Evolutionary conservation across 2,797 vertebrate species (phyloP).

Genomic region (Silurus aristotelis): DNA sequence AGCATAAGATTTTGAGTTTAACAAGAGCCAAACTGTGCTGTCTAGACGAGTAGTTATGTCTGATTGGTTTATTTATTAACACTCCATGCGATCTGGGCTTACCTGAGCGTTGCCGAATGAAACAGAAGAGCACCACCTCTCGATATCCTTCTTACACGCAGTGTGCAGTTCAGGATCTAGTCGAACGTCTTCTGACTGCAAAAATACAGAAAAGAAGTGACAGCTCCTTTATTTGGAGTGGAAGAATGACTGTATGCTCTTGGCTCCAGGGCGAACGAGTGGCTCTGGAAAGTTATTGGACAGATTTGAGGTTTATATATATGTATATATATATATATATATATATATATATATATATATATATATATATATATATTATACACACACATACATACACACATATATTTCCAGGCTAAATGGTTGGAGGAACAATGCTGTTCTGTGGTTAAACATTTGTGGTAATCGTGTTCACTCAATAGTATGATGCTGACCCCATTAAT

Average conservation of each 20-base stretch:
- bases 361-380: too few relatives aligned
- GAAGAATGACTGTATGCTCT: background rate
- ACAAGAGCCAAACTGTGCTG: too few relatives aligned
- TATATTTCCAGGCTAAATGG: background rate
- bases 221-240: background rate
- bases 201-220: background rate
- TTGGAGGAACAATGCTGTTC: background rate
- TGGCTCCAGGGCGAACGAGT: background rate
- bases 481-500: background rate
- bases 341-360: too few relatives aligned
- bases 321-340: too few relatives aligned
- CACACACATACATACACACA: too few relatives aligned
- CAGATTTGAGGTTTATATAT: too few relatives aligned
- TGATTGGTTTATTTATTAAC: too few relatives aligned
- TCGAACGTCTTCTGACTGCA: constrained; percentile 89
- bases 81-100: constrained; percentile 15
- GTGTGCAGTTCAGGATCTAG: constrained; percentile 94
- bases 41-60: too few relatives aligned
- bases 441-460: background rate
- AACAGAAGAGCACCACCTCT: constrained; percentile 82
- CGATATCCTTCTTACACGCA: constrained; percentile 90
- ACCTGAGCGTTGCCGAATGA: constrained; percentile 96
- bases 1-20: too few relatives aligned
- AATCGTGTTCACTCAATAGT: background rate
- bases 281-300: too few relatives aligned